These are phyloP conservation scores for Procambarus clarkii DNA, from an alignment of 1,140 invertebrate species.

Conservation along the genomic window DNA sequence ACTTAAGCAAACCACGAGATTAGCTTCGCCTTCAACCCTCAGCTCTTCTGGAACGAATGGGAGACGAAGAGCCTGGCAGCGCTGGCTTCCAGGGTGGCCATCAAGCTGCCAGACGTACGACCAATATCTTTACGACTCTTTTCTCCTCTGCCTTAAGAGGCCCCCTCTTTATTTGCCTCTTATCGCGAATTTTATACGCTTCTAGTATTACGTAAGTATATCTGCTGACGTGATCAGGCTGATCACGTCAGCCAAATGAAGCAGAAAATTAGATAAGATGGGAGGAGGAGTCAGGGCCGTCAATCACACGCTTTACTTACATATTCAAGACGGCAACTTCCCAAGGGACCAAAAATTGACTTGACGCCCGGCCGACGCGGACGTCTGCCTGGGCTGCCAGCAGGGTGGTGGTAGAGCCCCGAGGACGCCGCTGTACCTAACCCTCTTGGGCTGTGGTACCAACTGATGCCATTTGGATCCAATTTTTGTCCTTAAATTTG, in stretches of 20 bases:
- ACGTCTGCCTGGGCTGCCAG: background rate
- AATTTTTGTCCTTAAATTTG: too few species aligned
- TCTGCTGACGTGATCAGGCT: background rate
- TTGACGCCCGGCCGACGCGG: background rate
- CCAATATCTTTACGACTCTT: background rate
- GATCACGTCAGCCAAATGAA: background rate
- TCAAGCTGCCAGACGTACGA: slow-evolving; percentile 7
- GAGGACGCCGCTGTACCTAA: too few species aligned
- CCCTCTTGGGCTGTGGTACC: too few species aligned
- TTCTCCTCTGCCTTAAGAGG: background rate
- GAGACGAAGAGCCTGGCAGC: background rate
- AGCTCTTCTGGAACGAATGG: background rate
- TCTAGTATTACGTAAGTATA: background rate
- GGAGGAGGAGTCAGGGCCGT: background rate
- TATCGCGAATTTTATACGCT: background rate
- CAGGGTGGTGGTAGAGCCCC: background rate
- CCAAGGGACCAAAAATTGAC: background rate
- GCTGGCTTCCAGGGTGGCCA: background rate
- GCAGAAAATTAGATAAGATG: background rate
- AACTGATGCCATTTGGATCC: too few species aligned
- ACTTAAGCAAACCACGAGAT: background rate
- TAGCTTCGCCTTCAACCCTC: background rate
- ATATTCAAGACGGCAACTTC: background rate
- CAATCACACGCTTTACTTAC: background rate
- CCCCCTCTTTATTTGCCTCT: background rate